phyloP scores from a whole-genome alignment of 2,113 vertebrate genomes.

The Melanostigma gelatinosum region DNA sequence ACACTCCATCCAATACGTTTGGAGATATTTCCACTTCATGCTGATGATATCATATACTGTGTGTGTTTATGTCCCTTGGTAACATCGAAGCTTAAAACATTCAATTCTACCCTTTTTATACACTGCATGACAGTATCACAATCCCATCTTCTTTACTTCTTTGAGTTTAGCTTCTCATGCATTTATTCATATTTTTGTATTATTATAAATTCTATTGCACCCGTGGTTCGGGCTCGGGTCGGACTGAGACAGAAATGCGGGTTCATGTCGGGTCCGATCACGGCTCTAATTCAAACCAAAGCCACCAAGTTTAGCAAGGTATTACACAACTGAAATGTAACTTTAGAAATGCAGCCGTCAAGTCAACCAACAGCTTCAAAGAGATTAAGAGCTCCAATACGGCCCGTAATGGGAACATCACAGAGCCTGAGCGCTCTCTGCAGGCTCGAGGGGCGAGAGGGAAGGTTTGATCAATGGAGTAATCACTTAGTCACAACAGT shows the following conservation, averaged over 20 bases:
- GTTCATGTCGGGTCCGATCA: no score
- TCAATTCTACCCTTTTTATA: background rate
- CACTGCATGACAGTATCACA: background rate
- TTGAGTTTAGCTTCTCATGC: background rate
- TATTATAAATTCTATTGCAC: background rate
- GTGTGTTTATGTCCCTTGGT: background rate
- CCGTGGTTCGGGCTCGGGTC: background rate
- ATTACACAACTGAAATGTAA: background rate
- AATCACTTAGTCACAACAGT: constrained; percentile 34
- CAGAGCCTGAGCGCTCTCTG: background rate
- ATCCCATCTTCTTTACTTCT: background rate
- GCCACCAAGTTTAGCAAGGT: background rate
- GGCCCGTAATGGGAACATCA: constrained; percentile 12
- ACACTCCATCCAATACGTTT: background rate
- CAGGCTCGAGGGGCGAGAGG: background rate
- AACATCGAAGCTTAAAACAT: background rate
- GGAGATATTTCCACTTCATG: background rate
- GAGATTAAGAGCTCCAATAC: background rate
- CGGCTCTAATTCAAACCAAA: background rate
- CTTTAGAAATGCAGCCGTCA: background rate
- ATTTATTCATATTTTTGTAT: no score
- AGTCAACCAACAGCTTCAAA: background rate
- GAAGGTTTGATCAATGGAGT: constrained; percentile 37
- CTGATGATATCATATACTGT: background rate
- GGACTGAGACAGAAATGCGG: no score